Evolutionary conservation across 2,113 vertebrate species (phyloP), one percentile per base, ranked within the genome.

Genomic region (Phylloscopus trochilus): DNA sequence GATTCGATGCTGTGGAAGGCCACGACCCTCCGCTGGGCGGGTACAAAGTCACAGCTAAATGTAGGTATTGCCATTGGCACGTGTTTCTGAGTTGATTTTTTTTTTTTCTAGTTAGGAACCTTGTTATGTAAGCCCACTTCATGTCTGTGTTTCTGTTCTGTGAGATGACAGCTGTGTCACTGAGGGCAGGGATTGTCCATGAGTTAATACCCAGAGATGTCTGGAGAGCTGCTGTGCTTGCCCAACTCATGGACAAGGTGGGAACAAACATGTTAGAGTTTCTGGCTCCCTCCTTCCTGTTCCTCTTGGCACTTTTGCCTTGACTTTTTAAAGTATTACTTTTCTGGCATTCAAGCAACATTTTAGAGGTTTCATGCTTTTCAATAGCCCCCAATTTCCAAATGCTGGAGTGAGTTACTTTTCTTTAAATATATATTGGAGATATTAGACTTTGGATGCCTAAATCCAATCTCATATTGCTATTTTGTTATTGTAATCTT

Each of bases 21-120:
- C 98, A 98, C 0, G 95, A 97, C 87, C 95, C 98, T 96, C 98
- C 98, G 2, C 93, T 98, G 68, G 98, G 98, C 7, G 98, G 98
- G 9, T 98, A 98, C 96, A 98, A 97, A 96, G 98, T 98, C 92
- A 98, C 98, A 79, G 98, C 98, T 84, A 98, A 98, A 97, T 98
- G 98, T 98, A 98, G 95, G 98, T 98, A 95, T 89, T 6, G 3
- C 79, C 66, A 62, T 17, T 68, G 39, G 23, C 20, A 6, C 10
- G 5, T 52, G 37, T 83, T 93, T 79, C 37, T 77, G 6, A 56
- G 22, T 12, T 63, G 27, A 13, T 41, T 58, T 23, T 90, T 20
- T 41, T 58, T 23, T 90, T 20, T 90, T 90, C 77, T 83, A 31
- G 15, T 24, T 35, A 18, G 22, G 17, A 66, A n/a, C 69, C 43